These are phyloP conservation scores for Danio choprae DNA, from an alignment of 2,797 vertebrate species.

Conservation along the genomic window DNA sequence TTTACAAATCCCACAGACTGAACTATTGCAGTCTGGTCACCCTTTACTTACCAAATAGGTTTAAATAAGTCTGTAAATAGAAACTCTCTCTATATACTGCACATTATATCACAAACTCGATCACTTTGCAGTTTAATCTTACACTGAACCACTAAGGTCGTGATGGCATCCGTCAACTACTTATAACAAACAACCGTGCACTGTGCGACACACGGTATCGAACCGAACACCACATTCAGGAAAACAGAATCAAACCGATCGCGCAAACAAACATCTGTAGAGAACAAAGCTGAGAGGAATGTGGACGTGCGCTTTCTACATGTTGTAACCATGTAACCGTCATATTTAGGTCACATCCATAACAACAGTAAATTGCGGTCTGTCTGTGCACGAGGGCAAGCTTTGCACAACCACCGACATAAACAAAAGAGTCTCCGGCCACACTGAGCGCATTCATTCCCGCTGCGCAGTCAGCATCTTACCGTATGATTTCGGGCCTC, in stretches of 20 bases:
- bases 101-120: neutral
- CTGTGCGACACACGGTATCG: neutral
- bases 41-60: neutral
- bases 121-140: neutral
- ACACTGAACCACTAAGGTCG: neutral
- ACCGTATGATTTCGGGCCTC: constrained; percentile 46
- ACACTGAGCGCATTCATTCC: neutral
- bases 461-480: constrained; percentile 36
- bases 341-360: neutral
- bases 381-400: neutral
- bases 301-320: neutral
- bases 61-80: too few relatives aligned
- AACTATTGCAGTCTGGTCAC: neutral
- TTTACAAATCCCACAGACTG: constrained; percentile 1
- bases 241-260: neutral
- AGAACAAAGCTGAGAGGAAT: neutral
- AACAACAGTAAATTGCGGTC: neutral
- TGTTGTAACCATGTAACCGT: neutral
- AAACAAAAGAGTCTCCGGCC: constrained; percentile 46
- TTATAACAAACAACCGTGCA: constrained; percentile 1
- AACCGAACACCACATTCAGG: neutral
- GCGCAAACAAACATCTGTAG: neutral
- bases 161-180: neutral
- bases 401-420: constrained; percentile 12
- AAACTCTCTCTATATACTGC: neutral